Conservation (phyloP, 2,797 vertebrate genomes). For the Enteromius unitaeniatus region DNA sequence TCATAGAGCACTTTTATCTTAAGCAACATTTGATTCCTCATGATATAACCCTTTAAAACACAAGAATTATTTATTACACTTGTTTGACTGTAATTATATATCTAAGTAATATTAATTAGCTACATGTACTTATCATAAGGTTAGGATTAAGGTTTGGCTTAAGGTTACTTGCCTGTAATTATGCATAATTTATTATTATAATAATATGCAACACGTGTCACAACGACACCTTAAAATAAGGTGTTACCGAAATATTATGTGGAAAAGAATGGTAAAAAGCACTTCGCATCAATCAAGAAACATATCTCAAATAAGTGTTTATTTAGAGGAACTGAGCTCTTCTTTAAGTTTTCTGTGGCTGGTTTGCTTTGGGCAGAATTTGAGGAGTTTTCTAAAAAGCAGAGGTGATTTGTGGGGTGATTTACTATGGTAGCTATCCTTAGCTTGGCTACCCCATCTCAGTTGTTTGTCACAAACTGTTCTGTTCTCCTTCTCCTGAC, state of each 20-base stretch:
- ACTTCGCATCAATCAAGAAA: constrained; percentile 7
- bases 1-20: background rate
- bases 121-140: background rate
- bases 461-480: background rate
- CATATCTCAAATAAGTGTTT: constrained; percentile 11
- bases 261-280: background rate
- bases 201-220: background rate
- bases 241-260: background rate
- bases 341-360: constrained; percentile 1
- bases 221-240: background rate
- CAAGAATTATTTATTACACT: background rate
- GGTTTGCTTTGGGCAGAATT: background rate
- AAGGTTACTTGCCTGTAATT: background rate
- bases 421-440: background rate
- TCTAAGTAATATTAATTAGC: background rate
- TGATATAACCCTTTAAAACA: constrained; percentile 7
- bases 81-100: background rate
- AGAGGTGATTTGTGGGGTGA: background rate
- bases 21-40: background rate
- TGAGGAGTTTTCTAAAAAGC: background rate
- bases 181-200: background rate
- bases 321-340: constrained; percentile 8
- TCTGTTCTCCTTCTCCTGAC: background rate
- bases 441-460: background rate
- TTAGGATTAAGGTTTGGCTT: background rate